Evolutionary conservation across 2,888 invertebrate species (phyloP), one percentile per base, ranked within the genome.

Genomic region (Apocheima hispidaria): DNA sequence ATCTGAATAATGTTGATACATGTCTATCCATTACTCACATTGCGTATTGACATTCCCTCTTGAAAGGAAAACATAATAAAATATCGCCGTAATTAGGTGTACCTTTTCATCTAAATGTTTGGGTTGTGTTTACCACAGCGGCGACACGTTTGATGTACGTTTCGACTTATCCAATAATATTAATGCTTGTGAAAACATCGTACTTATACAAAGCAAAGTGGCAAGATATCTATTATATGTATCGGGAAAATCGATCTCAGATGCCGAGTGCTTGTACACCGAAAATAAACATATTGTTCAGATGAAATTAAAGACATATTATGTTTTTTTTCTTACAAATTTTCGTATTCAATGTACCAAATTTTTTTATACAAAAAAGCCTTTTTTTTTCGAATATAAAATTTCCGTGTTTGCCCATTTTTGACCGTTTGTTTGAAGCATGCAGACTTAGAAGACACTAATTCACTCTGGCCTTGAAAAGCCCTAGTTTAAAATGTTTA

Each of bases 81-180:
- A 80, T 78, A 84, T 79, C 61, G 61, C 70, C 57, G 77, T 82
- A 86, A 87, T 84, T 84, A 79, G 77, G 70, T 66, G 71, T 71
- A 77, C 79, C 84, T 83, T 83, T 85, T 80, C 86, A 78, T 78
- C 69, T 67, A 48, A 53, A 82, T 78, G 78, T 77, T 81, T 68
- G 75, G 71, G 77, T 83, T 84, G 88, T 90, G 88, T 89, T 87
- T 88, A 79, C 74, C 71, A 70, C 68, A 33, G 53, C 10, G 52
- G 35, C 48, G 35, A 43, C 52, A 61, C 80, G 76, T 89, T 91
- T 91, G 92, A 92, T 90, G 87, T 90, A 81, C 79, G 73, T 74
- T 33, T 33, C 73, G 85, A 82, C 84, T 91, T 89, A 92, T 90
- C 90, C 89, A 91, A 91, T 91, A 90, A 87, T 68, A 84, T 82